These are phyloP conservation scores for Colletes gigas DNA, from an alignment of 1,140 invertebrate species.

Conservation along the genomic window DNA sequence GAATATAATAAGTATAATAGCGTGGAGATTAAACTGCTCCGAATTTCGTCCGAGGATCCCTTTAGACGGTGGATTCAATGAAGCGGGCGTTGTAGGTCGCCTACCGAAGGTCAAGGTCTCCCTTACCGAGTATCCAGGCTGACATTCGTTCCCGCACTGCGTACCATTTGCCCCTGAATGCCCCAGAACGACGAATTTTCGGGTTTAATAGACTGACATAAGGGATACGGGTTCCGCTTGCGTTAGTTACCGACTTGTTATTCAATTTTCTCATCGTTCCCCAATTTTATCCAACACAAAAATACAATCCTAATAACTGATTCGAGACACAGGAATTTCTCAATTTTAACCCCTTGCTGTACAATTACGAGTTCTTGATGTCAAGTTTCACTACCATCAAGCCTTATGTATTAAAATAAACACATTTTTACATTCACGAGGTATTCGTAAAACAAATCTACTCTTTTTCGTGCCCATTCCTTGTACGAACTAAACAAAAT, in stretches of 20 bases:
- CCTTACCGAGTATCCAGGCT: conserved; percentile 23
- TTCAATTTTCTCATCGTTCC: neutral
- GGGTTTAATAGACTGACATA: conserved; percentile 18
- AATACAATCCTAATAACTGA: neutral
- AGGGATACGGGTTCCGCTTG: conserved; percentile 20
- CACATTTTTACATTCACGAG: too few species aligned
- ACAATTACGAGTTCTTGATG: too few species aligned
- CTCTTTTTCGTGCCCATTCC: too few species aligned
- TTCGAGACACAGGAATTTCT: neutral
- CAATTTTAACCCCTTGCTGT: too few species aligned
- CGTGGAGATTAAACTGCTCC: conserved; percentile 56
- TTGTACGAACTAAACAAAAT: too few species aligned
- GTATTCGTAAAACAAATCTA: too few species aligned
- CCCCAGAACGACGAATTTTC: conserved; percentile 29
- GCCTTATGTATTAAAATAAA: too few species aligned
- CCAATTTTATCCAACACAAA: too few species aligned
- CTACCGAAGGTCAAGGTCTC: conserved; percentile 78
- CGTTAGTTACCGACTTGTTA: neutral
- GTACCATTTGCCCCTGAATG: neutral
- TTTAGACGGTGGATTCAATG: conserved; percentile 54
- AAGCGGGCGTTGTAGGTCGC: conserved; percentile 76
- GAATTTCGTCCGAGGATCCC: conserved; percentile 55
- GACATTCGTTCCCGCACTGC: neutral
- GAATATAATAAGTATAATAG: conserved; percentile 62
- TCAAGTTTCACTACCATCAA: too few species aligned